Evolutionary conservation across 1,140 invertebrate species (phyloP).

Genomic region (Drosophila teissieri): DNA sequence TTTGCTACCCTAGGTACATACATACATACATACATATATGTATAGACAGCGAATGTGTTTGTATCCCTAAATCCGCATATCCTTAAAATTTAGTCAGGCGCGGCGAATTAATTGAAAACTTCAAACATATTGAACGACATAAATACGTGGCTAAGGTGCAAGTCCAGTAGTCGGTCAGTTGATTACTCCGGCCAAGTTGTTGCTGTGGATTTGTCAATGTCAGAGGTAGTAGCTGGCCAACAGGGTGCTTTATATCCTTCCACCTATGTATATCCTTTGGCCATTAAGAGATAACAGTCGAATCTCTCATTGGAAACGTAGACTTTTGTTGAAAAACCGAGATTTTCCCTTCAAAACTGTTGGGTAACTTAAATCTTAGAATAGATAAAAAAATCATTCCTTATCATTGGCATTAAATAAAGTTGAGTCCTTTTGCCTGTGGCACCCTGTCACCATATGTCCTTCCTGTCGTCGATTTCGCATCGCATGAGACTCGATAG

Average conservation of each 20-base stretch:
- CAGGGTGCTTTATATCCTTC: conserved; percentile 10
- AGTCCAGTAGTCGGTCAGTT: conserved; percentile 3
- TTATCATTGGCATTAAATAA: too few relatives aligned
- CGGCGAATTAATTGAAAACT: conserved; percentile 42
- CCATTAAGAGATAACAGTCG: conserved; percentile 1
- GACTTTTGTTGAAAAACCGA: too few relatives aligned
- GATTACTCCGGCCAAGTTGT: conserved; percentile 13
- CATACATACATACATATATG: not conserved
- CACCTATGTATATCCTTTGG: not conserved
- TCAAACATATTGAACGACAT: conserved; percentile 33
- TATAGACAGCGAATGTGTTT: not conserved
- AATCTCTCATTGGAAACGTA: too few relatives aligned
- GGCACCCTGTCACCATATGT: conserved; percentile 20
- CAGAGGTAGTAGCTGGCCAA: conserved; percentile 13
- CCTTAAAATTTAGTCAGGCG: conserved; percentile 16
- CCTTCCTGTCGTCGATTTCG: conserved; percentile 39
- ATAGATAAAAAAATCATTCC: too few relatives aligned
- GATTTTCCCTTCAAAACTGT: too few relatives aligned
- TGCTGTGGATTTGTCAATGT: conserved; percentile 37
- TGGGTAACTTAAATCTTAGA: too few relatives aligned
- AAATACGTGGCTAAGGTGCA: conserved; percentile 30
- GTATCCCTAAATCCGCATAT: not conserved
- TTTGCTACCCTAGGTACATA: not conserved
- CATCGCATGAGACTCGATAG: conserved; percentile 46
- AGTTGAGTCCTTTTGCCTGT: not conserved